These are phyloP conservation scores for Cancer borealis DNA, from an alignment of 2,888 invertebrate genomes.

Conservation along the genomic window DNA sequence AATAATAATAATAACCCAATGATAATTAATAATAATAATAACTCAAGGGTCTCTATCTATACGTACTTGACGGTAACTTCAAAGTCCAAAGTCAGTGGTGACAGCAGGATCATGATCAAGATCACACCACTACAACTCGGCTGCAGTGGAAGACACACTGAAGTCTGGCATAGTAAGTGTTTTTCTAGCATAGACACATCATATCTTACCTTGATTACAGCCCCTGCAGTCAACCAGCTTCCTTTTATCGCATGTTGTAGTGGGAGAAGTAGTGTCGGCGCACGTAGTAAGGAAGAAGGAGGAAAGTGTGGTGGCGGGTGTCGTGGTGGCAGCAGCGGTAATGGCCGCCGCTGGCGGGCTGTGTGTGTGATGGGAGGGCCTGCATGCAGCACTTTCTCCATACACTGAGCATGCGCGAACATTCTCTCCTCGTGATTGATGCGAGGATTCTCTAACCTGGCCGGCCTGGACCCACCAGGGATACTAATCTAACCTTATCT, in stretches of 20 bases:
- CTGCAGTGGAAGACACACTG: too few relatives aligned
- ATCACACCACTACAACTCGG: too few relatives aligned
- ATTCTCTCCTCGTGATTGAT: too few relatives aligned
- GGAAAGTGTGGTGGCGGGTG: not conserved
- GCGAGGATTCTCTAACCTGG: too few relatives aligned
- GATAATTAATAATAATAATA: slow-evolving; percentile 1
- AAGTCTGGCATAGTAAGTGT: not conserved
- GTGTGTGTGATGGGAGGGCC: too few relatives aligned
- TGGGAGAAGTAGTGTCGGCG: not conserved
- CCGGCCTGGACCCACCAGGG: too few relatives aligned
- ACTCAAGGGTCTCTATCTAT: not conserved
- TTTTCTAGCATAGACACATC: not conserved
- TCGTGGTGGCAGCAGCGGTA: not conserved
- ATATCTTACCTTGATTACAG: not conserved
- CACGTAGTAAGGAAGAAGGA: not conserved
- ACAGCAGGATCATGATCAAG: too few relatives aligned
- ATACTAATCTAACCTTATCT: too few relatives aligned
- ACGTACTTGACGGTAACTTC: not conserved
- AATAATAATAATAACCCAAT: too few relatives aligned
- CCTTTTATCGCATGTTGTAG: not conserved
- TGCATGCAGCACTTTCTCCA: too few relatives aligned
- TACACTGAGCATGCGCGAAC: too few relatives aligned
- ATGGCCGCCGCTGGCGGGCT: not conserved
- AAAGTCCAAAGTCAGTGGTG: too few relatives aligned
- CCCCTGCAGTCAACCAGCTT: not conserved